Evolutionary conservation across 2,888 invertebrate genomes (phyloP).

Genomic region (Schizotus pectinicornis): DNA sequence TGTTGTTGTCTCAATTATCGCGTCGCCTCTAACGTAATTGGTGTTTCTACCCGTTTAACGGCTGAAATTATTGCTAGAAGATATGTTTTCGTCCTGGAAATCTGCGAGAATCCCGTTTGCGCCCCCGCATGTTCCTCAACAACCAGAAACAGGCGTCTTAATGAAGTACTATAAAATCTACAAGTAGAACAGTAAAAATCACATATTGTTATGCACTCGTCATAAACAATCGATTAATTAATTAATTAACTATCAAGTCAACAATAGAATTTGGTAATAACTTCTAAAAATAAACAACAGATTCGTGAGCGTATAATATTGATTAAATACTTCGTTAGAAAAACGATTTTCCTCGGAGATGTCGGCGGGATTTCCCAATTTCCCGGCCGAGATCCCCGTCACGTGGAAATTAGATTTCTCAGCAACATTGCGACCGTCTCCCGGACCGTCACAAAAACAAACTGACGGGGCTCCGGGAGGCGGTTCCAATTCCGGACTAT

Average conservation of each 20-base stretch:
- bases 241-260: slow-evolving; percentile 11
- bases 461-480: neutral
- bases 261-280: slow-evolving; percentile 14
- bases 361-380: neutral
- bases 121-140: too few relatives aligned
- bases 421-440: too few relatives aligned
- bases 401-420: neutral
- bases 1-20: neutral
- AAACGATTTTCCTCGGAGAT: neutral
- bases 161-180: neutral
- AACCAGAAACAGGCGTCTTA: too few relatives aligned
- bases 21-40: too few relatives aligned
- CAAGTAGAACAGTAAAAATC: slow-evolving; percentile 17
- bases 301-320: slow-evolving; percentile 15
- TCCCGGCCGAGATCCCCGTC: neutral
- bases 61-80: neutral
- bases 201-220: slow-evolving; percentile 7
- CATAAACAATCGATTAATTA: neutral
- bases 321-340: slow-evolving; percentile 1
- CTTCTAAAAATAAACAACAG: slow-evolving; percentile 22
- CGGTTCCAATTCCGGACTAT: neutral
- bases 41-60: too few relatives aligned
- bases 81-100: neutral
- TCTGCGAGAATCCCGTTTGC: too few relatives aligned
- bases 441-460: neutral